These are phyloP conservation scores for Gambelia wislizenii DNA, from an alignment of 2,797 vertebrate species.

Conservation along the genomic window DNA sequence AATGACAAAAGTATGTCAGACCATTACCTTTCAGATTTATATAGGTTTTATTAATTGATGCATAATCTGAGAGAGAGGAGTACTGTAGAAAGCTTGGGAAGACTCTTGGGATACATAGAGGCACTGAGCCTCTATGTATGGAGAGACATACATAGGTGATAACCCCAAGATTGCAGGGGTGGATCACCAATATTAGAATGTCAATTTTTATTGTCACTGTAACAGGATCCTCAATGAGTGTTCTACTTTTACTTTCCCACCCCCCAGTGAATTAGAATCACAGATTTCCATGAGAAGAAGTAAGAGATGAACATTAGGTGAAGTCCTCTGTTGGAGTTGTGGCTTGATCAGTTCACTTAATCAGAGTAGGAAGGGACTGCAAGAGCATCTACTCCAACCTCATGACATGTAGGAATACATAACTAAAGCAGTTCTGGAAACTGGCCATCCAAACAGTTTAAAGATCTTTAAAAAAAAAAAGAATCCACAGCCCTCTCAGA, in stretches of 20 bases:
- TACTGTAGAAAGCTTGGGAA: not conserved
- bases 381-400: no score
- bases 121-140: not conserved
- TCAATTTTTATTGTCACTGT: not conserved
- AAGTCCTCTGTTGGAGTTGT: no score
- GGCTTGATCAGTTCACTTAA: no score
- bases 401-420: no score
- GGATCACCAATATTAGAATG: no score
- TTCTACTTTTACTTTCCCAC: not conserved
- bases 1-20: not conserved
- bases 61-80: not conserved
- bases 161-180: no score
- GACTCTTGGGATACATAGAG: not conserved
- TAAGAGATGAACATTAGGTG: not conserved
- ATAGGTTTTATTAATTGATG: slow-evolving; percentile 15
- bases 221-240: no score
- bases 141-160: not conserved
- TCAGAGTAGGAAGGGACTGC: no score
- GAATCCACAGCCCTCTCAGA: no score
- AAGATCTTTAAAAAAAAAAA: no score
- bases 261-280: not conserved
- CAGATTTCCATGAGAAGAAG: not conserved
- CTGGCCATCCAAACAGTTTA: no score
- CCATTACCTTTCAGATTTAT: not conserved
- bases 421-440: no score